Evolutionary conservation across 2,888 invertebrate genomes (phyloP), one percentile per base, ranked within the genome.

Genomic region (Timandra comae): DNA sequence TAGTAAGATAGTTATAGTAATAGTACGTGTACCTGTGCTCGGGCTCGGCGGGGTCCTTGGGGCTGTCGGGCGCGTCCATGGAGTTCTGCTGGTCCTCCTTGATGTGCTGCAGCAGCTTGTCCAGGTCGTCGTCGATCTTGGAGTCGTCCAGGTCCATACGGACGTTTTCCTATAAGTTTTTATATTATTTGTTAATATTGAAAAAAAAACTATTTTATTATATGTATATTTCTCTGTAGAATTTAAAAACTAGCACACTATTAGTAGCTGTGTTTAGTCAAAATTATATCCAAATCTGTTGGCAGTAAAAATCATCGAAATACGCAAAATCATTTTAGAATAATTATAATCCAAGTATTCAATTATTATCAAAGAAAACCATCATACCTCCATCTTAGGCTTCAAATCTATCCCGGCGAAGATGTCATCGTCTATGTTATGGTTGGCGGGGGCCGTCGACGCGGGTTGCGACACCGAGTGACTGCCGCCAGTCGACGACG

Each of bases 1-100:
- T 10, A 6, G 21, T 21, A 21, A n/a, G 8, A 21, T 21, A n/a
- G 3, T 2, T 9, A 3, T 5, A n/a, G n/a, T n/a, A n/a, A n/a
- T n/a, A n/a, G n/a, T n/a, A n/a, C n/a, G n/a, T n/a, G n/a, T 39
- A 85, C 82, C 85, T 77, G 39, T 86, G 86, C 0, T 78, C 88
- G 23, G 89, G 78, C 43, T 90, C 89, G 31, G 91, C 90, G 24
- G 91, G 91, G 41, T 95, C 95, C 65, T 95, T 95, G 0, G 96
- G 96, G 49, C 95, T 95, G 52, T 96, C 96, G 0, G 95, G 94
- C 0, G 93, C 93, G 53, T 95, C 95, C 91, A 95, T 92, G 2
- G 93, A 95, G 59, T 94, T 94, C 60, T 96, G 95, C 55, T 96
- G 96, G 43, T 96, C 97, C 62, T 96, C 96, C 65, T 97, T 97